Evolutionary conservation across 2,113 vertebrate species (phyloP), one percentile per base, ranked within the genome.

Genomic region (Pelvicachromis taeniatus): DNA sequence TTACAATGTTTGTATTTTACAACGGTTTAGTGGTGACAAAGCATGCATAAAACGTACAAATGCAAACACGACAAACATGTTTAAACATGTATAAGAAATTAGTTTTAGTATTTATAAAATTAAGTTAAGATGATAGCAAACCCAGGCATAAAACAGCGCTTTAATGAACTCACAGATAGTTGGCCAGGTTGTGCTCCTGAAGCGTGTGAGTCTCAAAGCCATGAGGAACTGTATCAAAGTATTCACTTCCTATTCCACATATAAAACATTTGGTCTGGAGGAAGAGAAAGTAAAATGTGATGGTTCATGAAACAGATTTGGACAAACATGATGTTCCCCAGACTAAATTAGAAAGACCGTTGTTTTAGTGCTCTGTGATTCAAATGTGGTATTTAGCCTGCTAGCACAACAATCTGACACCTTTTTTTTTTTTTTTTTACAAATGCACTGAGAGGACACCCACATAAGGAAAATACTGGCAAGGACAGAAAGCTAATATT

Each of bases 211-310:
- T 94, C 93, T 96, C 95, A 40, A 96, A 96, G 29, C 96, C 96
- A 61, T 96, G 96, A 83, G 96, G 95, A n/a, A 94, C 84, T 0
- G 59, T 94, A 75, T 96, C 96, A 90, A 96, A 96, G 87, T 96
- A 96, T 56, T 96, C 96, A 56, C 90, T 96, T 77, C 95, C 96
- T 59, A 95, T 95, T 84, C 96, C 95, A 92, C 96, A 96, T 80
- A 96, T 96, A 17, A 96, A 96, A 86, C 96, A 96, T 81, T 96
- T 96, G 31, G 96, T 96, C 95, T 96, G 91, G 84, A 78, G 83
- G 63, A 79, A 54, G 31, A 87, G 26, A 90, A 90, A 17, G 19
- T 23, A 58, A 78, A 14, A 63, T 10, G 33, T 17, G 40, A 83
- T 31, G 16, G 52, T 81, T 87, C 13, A 59, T 73, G 21, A 77